phyloP scores from a whole-genome alignment of 2,888 invertebrate genomes.

The Vandiemenella viatica region DNA sequence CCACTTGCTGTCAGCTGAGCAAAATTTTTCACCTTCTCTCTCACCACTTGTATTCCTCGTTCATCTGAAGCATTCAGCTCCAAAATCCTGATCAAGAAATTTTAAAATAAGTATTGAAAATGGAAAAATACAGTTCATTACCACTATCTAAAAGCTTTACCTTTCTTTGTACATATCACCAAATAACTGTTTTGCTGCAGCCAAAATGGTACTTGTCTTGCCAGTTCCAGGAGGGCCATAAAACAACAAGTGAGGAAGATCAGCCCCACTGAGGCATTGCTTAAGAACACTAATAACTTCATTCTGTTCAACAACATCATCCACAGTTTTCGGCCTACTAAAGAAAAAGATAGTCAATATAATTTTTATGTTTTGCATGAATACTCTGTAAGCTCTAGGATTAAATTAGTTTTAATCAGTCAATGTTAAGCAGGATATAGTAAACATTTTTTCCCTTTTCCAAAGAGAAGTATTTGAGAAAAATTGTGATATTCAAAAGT shows the following conservation, averaged over 20 bases:
- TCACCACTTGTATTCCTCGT: conserved; percentile 89
- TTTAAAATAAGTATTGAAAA: too few species aligned
- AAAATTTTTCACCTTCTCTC: conserved; percentile 93
- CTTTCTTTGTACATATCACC: conserved; percentile 66
- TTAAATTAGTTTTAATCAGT: conserved; percentile 3
- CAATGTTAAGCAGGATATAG: background rate
- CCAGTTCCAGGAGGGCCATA: conserved; percentile 96
- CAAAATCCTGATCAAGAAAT: conserved; percentile 47
- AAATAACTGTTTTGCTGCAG: conserved; percentile 84
- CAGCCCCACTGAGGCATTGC: conserved; percentile 77
- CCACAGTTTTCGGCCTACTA: conserved; percentile 84
- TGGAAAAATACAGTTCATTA: too few species aligned
- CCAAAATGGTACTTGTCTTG: conserved; percentile 85
- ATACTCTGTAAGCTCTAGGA: too few species aligned
- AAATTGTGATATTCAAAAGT: too few species aligned
- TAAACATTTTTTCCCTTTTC: background rate
- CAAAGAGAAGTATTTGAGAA: too few species aligned
- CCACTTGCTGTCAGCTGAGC: conserved; percentile 77
- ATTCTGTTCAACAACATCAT: conserved; percentile 90
- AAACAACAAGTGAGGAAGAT: conserved; percentile 89
- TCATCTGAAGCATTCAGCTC: conserved; percentile 98
- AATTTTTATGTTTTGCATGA: too few species aligned
- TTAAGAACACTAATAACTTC: conserved; percentile 89
- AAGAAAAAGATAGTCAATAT: conserved; percentile 21
- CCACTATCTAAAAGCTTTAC: conserved; percentile 14